These are phyloP conservation scores for Lucilia sericata DNA, from an alignment of 1,140 invertebrate genomes.

Conservation along the genomic window DNA sequence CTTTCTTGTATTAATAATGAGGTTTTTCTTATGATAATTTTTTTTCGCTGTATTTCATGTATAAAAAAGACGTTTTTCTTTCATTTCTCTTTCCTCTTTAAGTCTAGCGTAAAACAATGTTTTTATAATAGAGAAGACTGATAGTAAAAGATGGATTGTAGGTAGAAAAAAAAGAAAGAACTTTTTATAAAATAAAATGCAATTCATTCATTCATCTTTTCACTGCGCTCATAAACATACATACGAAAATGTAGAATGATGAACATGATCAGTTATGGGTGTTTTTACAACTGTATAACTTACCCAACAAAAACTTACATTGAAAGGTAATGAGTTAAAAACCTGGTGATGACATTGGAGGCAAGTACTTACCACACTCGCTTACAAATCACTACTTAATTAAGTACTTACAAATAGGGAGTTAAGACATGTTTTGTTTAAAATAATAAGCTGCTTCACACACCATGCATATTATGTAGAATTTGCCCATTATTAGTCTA, in stretches of 20 bases:
- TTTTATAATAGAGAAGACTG: conserved; percentile 16
- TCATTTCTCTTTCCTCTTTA: background rate
- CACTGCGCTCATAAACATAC: background rate
- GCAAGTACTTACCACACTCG: too few species aligned
- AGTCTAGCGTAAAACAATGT: conserved; percentile 11
- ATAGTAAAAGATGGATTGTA: conserved; percentile 4
- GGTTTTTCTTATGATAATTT: background rate
- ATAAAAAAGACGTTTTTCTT: background rate
- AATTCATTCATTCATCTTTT: background rate
- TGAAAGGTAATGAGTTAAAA: too few species aligned
- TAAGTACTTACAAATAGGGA: too few species aligned
- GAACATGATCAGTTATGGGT: too few species aligned
- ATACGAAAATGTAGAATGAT: background rate
- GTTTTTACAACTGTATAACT: too few species aligned
- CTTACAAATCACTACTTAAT: too few species aligned
- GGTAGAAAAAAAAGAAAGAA: background rate
- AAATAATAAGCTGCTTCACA: too few species aligned
- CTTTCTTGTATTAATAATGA: conserved; percentile 13
- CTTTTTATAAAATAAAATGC: conserved; percentile 3
- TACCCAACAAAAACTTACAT: too few species aligned
- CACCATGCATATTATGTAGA: too few species aligned
- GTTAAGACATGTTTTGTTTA: too few species aligned
- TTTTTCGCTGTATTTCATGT: background rate
- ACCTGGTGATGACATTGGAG: too few species aligned
- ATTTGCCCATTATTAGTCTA: background rate